A percentile compares a stretch with the other conserved stretches of the same genome.
Evolutionary conservation across 2,113 vertebrate genomes (phyloP).

Genomic region (Butorides virescens): DNA sequence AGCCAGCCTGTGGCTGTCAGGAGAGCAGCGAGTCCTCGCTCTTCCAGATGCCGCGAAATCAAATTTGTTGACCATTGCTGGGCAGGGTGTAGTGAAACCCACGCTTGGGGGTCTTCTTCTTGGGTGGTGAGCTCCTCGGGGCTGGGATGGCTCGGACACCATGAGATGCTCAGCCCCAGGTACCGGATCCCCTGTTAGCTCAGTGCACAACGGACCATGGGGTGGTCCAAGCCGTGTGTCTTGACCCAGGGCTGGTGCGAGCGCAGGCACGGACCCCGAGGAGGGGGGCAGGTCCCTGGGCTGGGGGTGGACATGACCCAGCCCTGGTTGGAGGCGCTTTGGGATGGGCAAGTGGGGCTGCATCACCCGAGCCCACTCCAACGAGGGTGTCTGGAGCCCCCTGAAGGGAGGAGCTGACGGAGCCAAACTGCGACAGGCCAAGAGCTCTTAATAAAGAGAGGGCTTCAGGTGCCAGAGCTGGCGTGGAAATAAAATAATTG

Average conservation of each 20-base stretch:
- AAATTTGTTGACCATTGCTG: fast-evolving
- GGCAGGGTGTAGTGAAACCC: neutral
- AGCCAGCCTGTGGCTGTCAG: neutral
- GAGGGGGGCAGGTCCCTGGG: neutral
- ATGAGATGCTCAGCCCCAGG: neutral
- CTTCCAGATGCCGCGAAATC: neutral
- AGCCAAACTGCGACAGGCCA: neutral
- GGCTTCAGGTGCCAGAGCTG: neutral
- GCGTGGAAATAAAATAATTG: neutral
- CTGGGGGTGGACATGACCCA: neutral
- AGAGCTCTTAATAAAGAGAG: neutral
- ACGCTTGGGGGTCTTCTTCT: neutral
- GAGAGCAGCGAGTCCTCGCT: neutral
- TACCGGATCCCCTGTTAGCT: neutral
- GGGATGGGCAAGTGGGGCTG: neutral
- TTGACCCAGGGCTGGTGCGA: neutral
- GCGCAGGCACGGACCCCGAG: neutral
- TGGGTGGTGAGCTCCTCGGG: neutral
- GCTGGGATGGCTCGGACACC: fast-evolving
- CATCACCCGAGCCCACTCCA: fast-evolving
- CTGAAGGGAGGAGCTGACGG: neutral
- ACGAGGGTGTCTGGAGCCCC: neutral
- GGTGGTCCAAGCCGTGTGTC: neutral
- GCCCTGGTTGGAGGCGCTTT: neutral
- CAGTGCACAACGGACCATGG: neutral